Conservation (phyloP, 1,140 invertebrate genomes). For the Pantala flavescens region DNA sequence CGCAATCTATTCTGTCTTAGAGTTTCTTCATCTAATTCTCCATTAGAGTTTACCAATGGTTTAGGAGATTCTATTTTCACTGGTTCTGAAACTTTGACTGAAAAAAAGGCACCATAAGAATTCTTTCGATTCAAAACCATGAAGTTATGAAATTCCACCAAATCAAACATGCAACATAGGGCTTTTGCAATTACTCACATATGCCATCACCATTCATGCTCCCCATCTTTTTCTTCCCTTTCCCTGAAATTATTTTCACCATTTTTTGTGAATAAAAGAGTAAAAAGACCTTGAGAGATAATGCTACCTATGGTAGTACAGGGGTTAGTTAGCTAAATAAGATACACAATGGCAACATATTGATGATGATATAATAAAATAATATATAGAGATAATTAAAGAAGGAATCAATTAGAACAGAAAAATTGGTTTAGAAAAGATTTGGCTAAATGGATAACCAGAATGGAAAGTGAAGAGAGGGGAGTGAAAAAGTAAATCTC, state of each 20-base stretch:
- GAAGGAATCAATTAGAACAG: no score
- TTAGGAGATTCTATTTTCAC: constrained; percentile 19
- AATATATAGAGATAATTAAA: no score
- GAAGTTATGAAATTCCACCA: constrained; percentile 10
- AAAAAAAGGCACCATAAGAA: background rate
- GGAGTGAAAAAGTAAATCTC: no score
- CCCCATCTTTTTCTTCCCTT: constrained; percentile 20
- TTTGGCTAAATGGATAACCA: no score
- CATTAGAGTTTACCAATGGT: constrained; percentile 16
- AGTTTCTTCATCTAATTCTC: constrained; percentile 28
- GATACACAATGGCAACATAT: no score
- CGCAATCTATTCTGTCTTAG: constrained; percentile 30
- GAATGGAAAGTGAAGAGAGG: no score
- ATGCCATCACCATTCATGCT: constrained; percentile 19
- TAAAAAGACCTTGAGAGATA: no score
- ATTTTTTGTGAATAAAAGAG: no score
- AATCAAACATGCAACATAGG: background rate
- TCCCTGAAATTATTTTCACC: constrained; percentile 17
- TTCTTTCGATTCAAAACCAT: background rate
- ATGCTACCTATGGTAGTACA: no score
- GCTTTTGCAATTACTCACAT: constrained; percentile 13
- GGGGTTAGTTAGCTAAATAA: no score
- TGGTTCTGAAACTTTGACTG: constrained; percentile 20
- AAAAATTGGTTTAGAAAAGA: no score
- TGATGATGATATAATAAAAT: no score